Base-by-base conservation (phyloP, 2,888 invertebrate genomes). In the Sericinus montela region DNA sequence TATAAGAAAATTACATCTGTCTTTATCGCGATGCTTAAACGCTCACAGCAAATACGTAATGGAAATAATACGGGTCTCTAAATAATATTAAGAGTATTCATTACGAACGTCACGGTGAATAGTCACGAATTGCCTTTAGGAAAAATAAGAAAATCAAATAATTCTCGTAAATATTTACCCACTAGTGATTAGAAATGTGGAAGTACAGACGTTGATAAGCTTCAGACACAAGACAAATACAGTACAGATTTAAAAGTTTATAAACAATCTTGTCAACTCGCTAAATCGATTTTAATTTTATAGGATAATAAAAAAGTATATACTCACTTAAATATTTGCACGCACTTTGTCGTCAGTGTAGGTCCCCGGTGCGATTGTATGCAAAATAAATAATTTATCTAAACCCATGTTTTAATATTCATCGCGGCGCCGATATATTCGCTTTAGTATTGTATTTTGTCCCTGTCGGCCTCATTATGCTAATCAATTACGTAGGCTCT, bases 361-460 rank as follows among this genome's bases (percentile, higher is more conserved):
- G 51, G 56, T 48, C 61, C 55, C 63, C 59, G 56, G 54, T 68
- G 59, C 71, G 60, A 81, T 81, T 82, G 82, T 80, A 83, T 82
- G 81, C 78, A 72, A 83, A 82, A 54, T 60, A 47, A 51, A 66
- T 70, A 49, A 67, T 69, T 67, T 59, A 67, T 69, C 66, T 65
- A 68, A 65, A 58, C 52, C 50, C 42, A 45, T 49, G 53, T 56
- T 61, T 69, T 69, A 65, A 61, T 68, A 72, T 70, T 67, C 68
- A 54, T 46, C 50, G 53, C 44, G 44, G 49, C 46, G 32, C 29
- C 32, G 19, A 45, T 46, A 47, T 48, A 59, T 57, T 61, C 59
- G 55, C 63, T 63, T 70, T 65, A 13, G 60, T 64, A 46, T 62
- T 55, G 50, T 56, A 48, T 52, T 52, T 43, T 41, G 47, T 34